phyloP scores from a whole-genome alignment of 2,113 vertebrate species.

The Ochotona curzoniae region DNA sequence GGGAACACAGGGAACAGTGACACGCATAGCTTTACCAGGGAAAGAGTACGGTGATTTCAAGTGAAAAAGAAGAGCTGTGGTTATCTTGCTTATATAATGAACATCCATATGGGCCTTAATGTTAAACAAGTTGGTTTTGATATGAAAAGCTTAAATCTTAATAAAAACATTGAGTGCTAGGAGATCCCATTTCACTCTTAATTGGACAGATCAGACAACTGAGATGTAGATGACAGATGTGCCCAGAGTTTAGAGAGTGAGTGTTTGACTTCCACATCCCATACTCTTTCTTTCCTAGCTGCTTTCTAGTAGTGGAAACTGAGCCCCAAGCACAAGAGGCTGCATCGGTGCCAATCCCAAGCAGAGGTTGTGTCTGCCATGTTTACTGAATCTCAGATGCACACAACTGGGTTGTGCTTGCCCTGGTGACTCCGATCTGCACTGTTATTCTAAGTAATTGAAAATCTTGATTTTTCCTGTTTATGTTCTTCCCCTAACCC shows the following conservation, averaged over 20 bases:
- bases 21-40: neutral
- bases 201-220: conserved; percentile 2
- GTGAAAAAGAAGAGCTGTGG: neutral
- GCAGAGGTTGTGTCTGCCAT: neutral
- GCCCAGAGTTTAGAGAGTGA: neutral
- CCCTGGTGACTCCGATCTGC: neutral
- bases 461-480: neutral
- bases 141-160: neutral
- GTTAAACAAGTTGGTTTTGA: neutral
- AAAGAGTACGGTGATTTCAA: conserved; percentile 12
- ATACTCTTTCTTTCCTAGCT: neutral
- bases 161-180: neutral
- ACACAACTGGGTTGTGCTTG: neutral
- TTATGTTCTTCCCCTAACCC: conserved; percentile 24
- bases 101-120: neutral
- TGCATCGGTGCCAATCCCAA: neutral
- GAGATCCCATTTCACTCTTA: neutral
- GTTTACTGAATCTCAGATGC: neutral
- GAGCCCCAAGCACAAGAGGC: neutral
- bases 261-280: neutral
- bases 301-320: conserved; percentile 7
- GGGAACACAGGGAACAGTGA: no score
- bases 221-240: neutral
- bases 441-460: neutral
- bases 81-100: neutral